Conservation (phyloP, 1,140 invertebrate species). For the Bombus vancouverensis region DNA sequence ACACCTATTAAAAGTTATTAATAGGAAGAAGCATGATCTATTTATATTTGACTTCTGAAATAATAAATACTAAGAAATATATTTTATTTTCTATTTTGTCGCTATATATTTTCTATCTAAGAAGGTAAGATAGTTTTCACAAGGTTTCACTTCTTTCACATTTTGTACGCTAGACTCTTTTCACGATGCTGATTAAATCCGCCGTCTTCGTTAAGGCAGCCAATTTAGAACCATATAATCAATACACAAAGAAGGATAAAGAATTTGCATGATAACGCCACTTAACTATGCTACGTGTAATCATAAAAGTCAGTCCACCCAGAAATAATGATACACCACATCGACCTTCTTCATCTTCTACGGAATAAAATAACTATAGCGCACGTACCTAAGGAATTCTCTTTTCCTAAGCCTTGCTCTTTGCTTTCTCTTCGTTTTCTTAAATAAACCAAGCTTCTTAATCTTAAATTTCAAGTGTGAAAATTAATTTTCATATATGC, state of each 20-base stretch:
- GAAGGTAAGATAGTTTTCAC: background rate
- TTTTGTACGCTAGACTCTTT: background rate
- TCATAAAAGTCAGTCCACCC: background rate
- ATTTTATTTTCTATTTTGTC: background rate
- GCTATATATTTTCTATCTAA: background rate
- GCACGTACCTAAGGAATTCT: background rate
- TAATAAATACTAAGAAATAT: too few relatives aligned
- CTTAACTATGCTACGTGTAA: background rate
- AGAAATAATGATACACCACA: background rate
- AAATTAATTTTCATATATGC: background rate
- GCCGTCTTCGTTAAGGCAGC: background rate
- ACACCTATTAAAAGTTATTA: too few relatives aligned
- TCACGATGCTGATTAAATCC: background rate
- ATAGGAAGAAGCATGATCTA: too few relatives aligned
- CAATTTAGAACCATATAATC: background rate
- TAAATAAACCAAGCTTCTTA: background rate
- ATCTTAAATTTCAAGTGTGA: background rate
- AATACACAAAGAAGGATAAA: background rate
- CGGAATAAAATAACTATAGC: background rate
- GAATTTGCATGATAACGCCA: background rate
- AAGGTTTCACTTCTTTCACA: background rate
- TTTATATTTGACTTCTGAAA: too few relatives aligned
- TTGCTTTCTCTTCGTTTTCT: background rate
- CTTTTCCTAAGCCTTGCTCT: background rate
- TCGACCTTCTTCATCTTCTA: background rate